These are phyloP conservation scores for Ptycholaimellus sp. DNA, from an alignment of 2,888 invertebrate genomes.

Conservation along the genomic window DNA sequence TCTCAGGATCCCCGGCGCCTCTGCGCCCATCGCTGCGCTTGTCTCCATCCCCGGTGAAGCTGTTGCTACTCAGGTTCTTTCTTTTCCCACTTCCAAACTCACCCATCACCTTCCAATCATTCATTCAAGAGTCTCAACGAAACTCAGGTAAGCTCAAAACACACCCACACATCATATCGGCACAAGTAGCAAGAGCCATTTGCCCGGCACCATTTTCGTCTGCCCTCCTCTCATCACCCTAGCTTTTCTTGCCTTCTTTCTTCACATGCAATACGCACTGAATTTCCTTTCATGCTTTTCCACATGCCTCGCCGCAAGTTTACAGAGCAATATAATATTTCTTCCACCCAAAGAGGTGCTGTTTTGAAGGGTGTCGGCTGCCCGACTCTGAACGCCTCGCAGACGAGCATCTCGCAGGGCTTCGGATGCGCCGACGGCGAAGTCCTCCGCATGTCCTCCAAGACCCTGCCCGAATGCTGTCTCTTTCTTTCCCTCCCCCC, in stretches of 20 bases:
- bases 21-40: slow-evolving; percentile 16
- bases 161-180: too few species aligned
- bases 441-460: slow-evolving; percentile 67
- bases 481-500: slow-evolving; percentile 30
- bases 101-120: too few species aligned
- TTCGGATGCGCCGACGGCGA: slow-evolving; percentile 80
- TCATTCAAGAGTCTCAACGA: too few species aligned
- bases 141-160: too few species aligned
- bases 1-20: slow-evolving; percentile 58
- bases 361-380: slow-evolving; percentile 43
- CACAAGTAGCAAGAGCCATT: too few species aligned
- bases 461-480: slow-evolving; percentile 58
- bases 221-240: too few species aligned
- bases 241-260: too few species aligned
- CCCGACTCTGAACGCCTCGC: slow-evolving; percentile 52
- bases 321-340: too few species aligned
- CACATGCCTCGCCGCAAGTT: too few species aligned
- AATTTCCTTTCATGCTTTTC: too few species aligned
- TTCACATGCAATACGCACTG: too few species aligned
- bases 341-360: background rate
- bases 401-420: slow-evolving; percentile 57
- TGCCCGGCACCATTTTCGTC: too few species aligned
- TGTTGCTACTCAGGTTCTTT: slow-evolving; percentile 12
- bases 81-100: background rate
- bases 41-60: slow-evolving; percentile 15